Percentiles rank a stretch among this genome's conserved stretches.
Conservation (phyloP, 2,888 invertebrate genomes). For the Poecilobothrus nobilitatus region DNA sequence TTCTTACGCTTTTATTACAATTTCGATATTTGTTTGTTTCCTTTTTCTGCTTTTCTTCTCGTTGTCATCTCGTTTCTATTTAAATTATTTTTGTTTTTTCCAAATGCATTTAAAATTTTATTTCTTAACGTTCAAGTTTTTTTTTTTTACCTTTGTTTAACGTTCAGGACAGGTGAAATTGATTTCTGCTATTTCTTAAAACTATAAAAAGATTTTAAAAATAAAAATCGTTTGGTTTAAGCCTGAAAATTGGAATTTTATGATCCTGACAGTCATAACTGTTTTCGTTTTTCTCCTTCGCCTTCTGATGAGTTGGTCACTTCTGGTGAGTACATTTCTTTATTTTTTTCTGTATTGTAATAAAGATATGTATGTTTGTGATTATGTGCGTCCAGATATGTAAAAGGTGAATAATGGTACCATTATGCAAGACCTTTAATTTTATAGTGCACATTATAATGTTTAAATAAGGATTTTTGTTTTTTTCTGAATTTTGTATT, state of each 20-base stretch:
- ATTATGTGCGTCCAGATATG: no score
- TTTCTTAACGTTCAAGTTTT: neutral
- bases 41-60: no score
- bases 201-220: neutral
- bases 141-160: neutral
- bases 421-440: neutral
- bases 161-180: conserved; percentile 9
- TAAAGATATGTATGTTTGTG: no score
- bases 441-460: neutral
- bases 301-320: neutral
- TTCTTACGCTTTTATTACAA: no score
- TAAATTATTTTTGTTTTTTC: no score
- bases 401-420: neutral
- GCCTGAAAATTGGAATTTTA: conserved; percentile 8
- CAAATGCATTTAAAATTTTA: neutral
- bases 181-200: conserved; percentile 9
- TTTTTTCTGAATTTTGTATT: neutral
- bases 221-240: neutral
- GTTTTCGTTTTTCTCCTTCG: neutral
- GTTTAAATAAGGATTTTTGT: neutral
- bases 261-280: conserved; percentile 11
- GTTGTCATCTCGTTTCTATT: no score
- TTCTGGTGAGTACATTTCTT: neutral
- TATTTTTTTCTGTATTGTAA: no score
- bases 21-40: neutral